Conservation (phyloP, 2,113 vertebrate species). For the Lichenostomus cassidix region DNA sequence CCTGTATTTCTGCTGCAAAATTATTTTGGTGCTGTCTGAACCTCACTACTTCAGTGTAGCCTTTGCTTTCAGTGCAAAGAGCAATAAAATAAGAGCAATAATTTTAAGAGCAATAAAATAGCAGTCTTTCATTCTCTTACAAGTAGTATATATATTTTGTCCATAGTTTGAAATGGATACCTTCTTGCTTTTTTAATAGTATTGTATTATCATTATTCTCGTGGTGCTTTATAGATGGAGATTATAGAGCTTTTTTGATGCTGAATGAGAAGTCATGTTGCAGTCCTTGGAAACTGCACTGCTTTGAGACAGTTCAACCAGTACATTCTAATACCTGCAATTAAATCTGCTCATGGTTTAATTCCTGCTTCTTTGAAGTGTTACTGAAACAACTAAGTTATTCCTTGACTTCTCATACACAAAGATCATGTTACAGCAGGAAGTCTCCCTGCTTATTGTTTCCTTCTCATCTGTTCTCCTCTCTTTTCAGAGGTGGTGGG, state of each 20-base stretch:
- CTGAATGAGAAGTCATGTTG: background rate
- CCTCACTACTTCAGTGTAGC: background rate
- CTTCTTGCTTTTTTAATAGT: background rate
- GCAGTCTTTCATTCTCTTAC: background rate
- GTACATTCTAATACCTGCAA: background rate
- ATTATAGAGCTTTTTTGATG: background rate
- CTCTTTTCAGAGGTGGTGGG: conserved; percentile 25
- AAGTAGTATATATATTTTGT: background rate
- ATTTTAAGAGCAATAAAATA: background rate
- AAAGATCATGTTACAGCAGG: background rate
- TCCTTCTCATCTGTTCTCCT: background rate
- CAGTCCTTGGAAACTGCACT: background rate
- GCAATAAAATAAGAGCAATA: background rate
- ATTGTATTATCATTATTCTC: fast-evolving
- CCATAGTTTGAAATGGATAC: background rate
- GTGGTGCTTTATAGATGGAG: background rate
- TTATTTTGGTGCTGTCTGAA: background rate
- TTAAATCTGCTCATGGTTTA: background rate
- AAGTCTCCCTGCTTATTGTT: background rate
- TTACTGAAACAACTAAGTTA: background rate
- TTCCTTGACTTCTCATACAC: background rate
- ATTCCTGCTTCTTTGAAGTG: background rate
- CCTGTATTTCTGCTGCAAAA: background rate
- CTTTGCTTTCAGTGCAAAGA: background rate
- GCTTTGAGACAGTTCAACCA: background rate